Base-by-base conservation (phyloP, 2,113 vertebrate species). In the Formicarius rufipectus region DNA sequence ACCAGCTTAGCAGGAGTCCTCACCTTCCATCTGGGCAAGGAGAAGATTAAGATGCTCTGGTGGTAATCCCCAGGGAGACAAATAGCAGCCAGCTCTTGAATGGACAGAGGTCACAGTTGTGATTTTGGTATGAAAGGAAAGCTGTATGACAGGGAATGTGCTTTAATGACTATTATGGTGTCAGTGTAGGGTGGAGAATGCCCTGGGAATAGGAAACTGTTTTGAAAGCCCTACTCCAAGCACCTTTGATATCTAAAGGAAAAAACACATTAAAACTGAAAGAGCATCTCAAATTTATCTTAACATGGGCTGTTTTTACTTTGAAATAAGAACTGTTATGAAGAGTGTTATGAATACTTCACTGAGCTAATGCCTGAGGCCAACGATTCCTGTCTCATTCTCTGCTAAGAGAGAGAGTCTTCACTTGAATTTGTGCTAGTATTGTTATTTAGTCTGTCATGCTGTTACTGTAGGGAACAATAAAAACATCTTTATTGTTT, bases 401-500 rank as follows among this genome's bases (percentile, higher is more conserved):
- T 75, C 66, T 95, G 55, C 33, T 72, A 42, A n/a, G 30, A 90
- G 52, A 58, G 22, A 80, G 47, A 74, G 25, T 20, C 24, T 91
- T 95, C 86, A 18, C 60, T 80, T 94, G 60, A 89, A 93, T 84
- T 94, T 93, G 76, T 93, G 59, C 15, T 86, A 58, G 17, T 28
- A 72, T 74, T 14, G 2, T 91, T 95, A 87, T 91, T 95, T 95
- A 94, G 85, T 56, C 79, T 93, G 90, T 93, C 96, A 93, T 68
- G 37, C 25, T 92, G 78, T 96, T 81, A 95, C 88, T 84, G 91
- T 75, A 81, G 93, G 83, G 85, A 97, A 87, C 49, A 90, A 84
- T 92, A 93, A 95, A 95, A 90, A 81, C 50, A 81, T 93, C 86
- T 80, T 90, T 76, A 89, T 89, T 94, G 79, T 92, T 96, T 95